Percentiles rank a stretch among this genome's conserved stretches.
phyloP scores from a whole-genome alignment of 2,113 vertebrate species.

The Ramphastos sulfuratus region DNA sequence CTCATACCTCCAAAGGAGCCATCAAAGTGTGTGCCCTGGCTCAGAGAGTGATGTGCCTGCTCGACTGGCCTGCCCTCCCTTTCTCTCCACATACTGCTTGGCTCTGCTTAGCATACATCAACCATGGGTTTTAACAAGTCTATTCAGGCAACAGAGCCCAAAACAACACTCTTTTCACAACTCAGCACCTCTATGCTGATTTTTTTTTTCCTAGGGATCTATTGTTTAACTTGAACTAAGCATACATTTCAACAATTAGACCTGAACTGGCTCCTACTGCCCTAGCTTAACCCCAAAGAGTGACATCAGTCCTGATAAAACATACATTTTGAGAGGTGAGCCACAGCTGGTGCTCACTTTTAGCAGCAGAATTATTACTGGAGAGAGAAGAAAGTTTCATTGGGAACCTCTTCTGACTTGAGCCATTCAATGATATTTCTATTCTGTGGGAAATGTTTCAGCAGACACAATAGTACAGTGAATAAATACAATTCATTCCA shows the following conservation, averaged over 20 bases:
- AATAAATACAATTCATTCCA: not conserved
- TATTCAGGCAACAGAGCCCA: constrained; percentile 85
- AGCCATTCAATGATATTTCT: not conserved
- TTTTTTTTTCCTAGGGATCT: constrained; percentile 72
- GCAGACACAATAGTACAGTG: not conserved
- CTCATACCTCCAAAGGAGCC: constrained; percentile 83
- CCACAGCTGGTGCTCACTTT: not conserved
- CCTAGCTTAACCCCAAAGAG: constrained; percentile 76
- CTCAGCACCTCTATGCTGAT: constrained; percentile 80
- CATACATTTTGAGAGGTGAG: constrained; percentile 25
- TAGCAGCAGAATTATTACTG: not conserved
- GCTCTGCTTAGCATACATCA: constrained; percentile 89
- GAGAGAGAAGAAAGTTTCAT: not conserved
- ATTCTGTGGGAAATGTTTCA: not conserved
- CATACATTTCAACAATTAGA: constrained; percentile 79
- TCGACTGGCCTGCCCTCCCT: constrained; percentile 79
- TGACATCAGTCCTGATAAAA: constrained; percentile 76
- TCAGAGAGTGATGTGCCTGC: constrained; percentile 82
- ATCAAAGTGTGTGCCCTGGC: constrained; percentile 83
- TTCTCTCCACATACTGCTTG: constrained; percentile 75
- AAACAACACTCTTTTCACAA: constrained; percentile 84
- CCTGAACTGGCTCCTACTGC: constrained; percentile 68
- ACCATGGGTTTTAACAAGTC: constrained; percentile 92
- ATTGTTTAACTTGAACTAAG: constrained; percentile 82
- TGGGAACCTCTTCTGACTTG: not conserved